phyloP scores from a whole-genome alignment of 2,797 vertebrate species.

The Cirrhinus mrigala region DNA sequence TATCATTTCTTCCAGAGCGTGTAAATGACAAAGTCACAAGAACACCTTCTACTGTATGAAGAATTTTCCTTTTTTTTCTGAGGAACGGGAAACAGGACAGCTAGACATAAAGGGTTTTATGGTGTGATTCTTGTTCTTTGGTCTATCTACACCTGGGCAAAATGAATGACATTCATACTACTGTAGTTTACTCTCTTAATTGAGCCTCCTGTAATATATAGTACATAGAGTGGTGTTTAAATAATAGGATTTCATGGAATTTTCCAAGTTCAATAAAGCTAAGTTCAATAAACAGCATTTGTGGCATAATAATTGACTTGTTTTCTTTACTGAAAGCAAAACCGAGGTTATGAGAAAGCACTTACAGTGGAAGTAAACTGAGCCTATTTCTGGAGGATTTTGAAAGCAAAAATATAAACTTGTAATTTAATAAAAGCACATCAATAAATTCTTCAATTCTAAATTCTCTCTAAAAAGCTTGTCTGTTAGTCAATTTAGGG shows the following conservation, averaged over 20 bases:
- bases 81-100: neutral
- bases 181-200: neutral
- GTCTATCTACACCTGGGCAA: neutral
- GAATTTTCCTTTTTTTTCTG: constrained; percentile 4
- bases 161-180: neutral
- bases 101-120: neutral
- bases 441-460: neutral
- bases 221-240: neutral
- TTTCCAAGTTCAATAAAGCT: neutral
- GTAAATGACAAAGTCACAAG: constrained; percentile 22
- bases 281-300: neutral
- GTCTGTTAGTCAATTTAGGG: neutral
- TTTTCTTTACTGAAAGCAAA: neutral
- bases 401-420: neutral
- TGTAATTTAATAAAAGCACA: neutral
- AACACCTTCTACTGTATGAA: constrained; percentile 32
- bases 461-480: neutral
- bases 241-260: neutral
- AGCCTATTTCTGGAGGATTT: neutral
- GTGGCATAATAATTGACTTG: neutral
- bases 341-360: neutral
- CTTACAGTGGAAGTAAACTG: neutral
- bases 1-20: neutral
- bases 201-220: neutral
- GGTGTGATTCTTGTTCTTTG: constrained; percentile 24